A percentile compares a stretch with the other conserved stretches of the same genome.
These are phyloP conservation scores for Tolypeutes matacus DNA, from an alignment of 2,797 vertebrate genomes.

Conservation along the genomic window DNA sequence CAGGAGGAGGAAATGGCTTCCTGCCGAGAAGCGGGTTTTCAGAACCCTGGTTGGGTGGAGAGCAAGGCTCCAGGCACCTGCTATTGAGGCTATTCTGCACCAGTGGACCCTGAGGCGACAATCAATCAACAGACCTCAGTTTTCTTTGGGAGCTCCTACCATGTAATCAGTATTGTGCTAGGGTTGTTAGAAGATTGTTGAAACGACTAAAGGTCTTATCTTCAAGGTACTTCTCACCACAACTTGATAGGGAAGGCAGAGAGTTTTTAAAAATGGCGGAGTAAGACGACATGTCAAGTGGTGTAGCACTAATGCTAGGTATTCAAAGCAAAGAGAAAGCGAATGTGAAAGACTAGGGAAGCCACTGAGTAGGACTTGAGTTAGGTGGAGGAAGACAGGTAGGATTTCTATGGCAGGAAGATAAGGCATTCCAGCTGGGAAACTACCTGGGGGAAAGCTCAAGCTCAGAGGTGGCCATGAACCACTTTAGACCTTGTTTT, in stretches of 20 bases:
- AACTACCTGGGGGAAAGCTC: not conserved
- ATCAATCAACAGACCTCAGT: fast-evolving
- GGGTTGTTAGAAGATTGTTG: not conserved
- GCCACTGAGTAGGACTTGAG: not conserved
- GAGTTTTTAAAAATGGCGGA: not conserved
- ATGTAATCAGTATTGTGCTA: fast-evolving
- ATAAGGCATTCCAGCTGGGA: not conserved
- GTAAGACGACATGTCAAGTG: too few relatives aligned
- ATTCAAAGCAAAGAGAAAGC: not conserved
- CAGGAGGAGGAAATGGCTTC: not conserved
- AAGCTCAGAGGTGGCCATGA: too few relatives aligned
- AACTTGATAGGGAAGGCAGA: not conserved
- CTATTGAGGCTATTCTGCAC: not conserved
- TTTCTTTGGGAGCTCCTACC: not conserved
- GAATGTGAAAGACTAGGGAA: too few relatives aligned
- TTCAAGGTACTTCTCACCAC: fast-evolving
- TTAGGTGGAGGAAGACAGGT: not conserved
- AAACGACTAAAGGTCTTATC: fast-evolving
- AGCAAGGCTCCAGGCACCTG: too few relatives aligned
- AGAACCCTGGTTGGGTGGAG: too few relatives aligned
- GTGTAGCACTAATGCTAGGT: not conserved
- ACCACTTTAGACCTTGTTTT: not conserved
- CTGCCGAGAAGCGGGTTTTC: not conserved
- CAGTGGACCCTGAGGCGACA: too few relatives aligned
- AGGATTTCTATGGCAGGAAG: not conserved